Base-by-base conservation (phyloP, 2,888 invertebrate genomes). In the Bedellia somnulentella region DNA sequence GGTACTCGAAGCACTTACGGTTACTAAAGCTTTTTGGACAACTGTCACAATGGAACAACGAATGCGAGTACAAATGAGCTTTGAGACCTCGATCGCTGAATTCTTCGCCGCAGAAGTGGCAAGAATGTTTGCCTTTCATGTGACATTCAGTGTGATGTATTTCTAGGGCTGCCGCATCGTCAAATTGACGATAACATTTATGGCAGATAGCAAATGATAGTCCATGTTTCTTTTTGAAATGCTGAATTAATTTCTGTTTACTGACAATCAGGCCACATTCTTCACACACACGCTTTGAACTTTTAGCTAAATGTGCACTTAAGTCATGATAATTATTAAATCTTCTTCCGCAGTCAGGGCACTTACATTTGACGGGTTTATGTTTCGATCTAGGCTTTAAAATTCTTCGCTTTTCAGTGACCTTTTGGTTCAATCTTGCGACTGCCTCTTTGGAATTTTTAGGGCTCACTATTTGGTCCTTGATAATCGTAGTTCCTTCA, bases 21-120 rank as follows among this genome's bases (percentile, higher is more conserved):
- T 63, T 71, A 3, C 70, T 63, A 32, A 55, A 70, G 32, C 47
- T 55, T 2, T 30, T 29, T 1, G 49, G 54, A 38, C 71, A 71
- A 0, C 45, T 41, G 1, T 36, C 27, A 34, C 73, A 73, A 24
- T 53, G 45, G 37, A 66, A 62, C 0, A 67, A 35, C 0, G 56
- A 50, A 35, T 71, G 73, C 0, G 53, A 39, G 32, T 57, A 58
- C 33, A 40, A 39, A 29, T 73, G 73, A 0, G 67, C 55, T 17
- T 52, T 39, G 1, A 73, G 30, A 0, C 57, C 62, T 27, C 67
- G 44, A 5, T 55, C 51, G 30, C 42, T 64, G 26, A 50, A 73
- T 0, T 57, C 52, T 2, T 44, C 39, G 0, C 61, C 58, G 25
- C 73, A 73, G 0, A 49, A 40, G 1, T 37, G 37, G 34, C 73